Base-by-base conservation (phyloP, 2,888 invertebrate genomes). In the Hemicrepidius hirtus region DNA sequence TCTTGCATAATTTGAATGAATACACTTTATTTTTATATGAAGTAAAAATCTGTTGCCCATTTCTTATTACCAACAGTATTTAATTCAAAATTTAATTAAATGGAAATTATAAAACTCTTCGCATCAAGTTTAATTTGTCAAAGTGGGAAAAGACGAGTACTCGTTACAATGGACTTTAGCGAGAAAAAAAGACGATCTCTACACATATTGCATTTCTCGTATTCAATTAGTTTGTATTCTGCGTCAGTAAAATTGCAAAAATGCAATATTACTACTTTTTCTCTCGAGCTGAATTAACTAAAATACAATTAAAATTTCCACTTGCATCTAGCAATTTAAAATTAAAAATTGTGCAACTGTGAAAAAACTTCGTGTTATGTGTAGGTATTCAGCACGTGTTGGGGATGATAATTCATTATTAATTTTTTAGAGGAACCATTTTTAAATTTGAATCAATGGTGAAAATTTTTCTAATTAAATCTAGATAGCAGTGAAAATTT, bases 191-290 rank as follows among this genome's bases (percentile, higher is more conserved):
- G 28, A 40, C 21, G n/a, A 10, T 16, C 1, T n/a, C 6, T 18
- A 50, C 71, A 72, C 73, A 68, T 69, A 73, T 73, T 73, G 68
- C 68, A 69, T 65, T 60, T 73, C 68, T 69, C 60, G 64, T 68
- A 73, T 73, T 68, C 73, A 73, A 73, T 73, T 73, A 73, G 73
- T 64, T 69, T 46, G 68, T 69, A 69, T 72, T 68, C 64, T 64
- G 35, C 60, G 41, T 37, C 32, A 69, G 68, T 50, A 65, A 73
- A 72, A 72, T 72, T 59, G 60, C 73, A 73, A 73, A 73, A 73
- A 73, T 73, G 69, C 73, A 65, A 73, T 73, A 69, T 65, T 41
- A 64, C 70, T 41, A 64, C 70, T 63, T 73, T 73, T 68, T 68
- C 73, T 68, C 63, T 35, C 57, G 55, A 64, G 63, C 41, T 72